These are phyloP conservation scores for Entomobrya multifasciata DNA, from an alignment of 2,888 invertebrate species.

Conservation along the genomic window DNA sequence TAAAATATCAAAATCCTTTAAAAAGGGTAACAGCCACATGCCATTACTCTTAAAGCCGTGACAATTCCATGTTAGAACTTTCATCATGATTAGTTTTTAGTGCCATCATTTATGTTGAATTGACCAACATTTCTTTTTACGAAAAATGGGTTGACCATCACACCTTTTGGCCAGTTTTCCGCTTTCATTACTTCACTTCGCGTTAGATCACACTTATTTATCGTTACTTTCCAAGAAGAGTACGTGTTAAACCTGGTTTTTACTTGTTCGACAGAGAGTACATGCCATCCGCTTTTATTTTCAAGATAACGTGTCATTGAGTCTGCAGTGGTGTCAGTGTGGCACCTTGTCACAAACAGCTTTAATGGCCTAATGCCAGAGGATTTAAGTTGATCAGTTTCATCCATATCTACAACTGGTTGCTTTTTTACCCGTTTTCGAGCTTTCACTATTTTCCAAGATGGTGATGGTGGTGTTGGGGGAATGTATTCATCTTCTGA, in stretches of 20 bases:
- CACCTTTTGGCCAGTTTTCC: conserved; percentile 2
- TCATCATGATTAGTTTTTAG: neutral
- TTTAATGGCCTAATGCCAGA: neutral
- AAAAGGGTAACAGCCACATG: neutral
- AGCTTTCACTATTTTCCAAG: neutral
- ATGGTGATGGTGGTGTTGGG: neutral
- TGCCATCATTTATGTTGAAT: neutral
- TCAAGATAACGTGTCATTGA: neutral
- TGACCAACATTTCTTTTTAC: neutral
- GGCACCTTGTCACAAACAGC: conserved; percentile 2
- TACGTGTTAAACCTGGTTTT: neutral
- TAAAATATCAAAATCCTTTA: neutral
- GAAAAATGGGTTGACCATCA: neutral
- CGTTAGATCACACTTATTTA: neutral
- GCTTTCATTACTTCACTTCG: neutral
- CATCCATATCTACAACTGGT: neutral
- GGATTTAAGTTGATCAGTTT: neutral
- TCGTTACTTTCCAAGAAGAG: neutral
- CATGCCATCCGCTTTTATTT: neutral
- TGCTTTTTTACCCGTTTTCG: neutral
- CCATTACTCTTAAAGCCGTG: neutral
- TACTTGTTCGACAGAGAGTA: neutral
- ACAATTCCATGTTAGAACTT: conserved; percentile 27
- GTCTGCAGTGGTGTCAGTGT: neutral
- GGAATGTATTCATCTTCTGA: neutral